Evolutionary conservation across 2,888 invertebrate genomes (phyloP).

Genomic region (Orgyia antiqua): DNA sequence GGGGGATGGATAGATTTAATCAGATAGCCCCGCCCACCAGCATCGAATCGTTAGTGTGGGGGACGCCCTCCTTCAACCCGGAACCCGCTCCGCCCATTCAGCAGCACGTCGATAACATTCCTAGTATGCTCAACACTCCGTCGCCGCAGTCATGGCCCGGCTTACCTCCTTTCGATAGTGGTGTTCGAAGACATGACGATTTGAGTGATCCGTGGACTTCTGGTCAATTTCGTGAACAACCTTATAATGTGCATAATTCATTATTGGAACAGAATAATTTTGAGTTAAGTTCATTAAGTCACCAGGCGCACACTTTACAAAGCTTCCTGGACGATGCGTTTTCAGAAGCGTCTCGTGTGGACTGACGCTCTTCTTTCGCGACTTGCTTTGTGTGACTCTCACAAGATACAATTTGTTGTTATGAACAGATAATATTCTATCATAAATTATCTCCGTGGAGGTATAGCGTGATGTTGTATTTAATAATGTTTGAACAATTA

Average conservation of each 20-base stretch:
- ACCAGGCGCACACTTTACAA: conserved; percentile 45
- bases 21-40: conserved; percentile 39
- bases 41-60: conserved; percentile 60
- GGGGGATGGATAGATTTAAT: conserved; percentile 54
- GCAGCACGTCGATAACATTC: conserved; percentile 40
- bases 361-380: conserved; percentile 50
- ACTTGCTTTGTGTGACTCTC: conserved; percentile 16
- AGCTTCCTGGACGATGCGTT: conserved; percentile 59
- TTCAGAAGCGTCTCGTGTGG: conserved; percentile 59
- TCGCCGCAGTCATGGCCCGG: conserved; percentile 55
- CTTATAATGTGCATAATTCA: conserved; percentile 53
- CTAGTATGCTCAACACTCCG: conserved; percentile 51
- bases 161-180: conserved; percentile 50
- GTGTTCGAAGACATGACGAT: conserved; percentile 40
- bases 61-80: conserved; percentile 36
- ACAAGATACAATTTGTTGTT: conserved; percentile 23
- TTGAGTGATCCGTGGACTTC: conserved; percentile 59
- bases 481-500: conserved; percentile 60
- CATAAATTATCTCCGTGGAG: conserved; percentile 18
- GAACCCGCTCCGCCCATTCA: conserved; percentile 31
- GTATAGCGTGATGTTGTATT: conserved; percentile 45
- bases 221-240: conserved; percentile 64
- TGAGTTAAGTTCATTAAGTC: conserved; percentile 51
- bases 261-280: conserved; percentile 63
- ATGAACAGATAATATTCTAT: conserved; percentile 24